Conservation (phyloP, 2,797 vertebrate genomes). For the Myioborus miniatus region DNA sequence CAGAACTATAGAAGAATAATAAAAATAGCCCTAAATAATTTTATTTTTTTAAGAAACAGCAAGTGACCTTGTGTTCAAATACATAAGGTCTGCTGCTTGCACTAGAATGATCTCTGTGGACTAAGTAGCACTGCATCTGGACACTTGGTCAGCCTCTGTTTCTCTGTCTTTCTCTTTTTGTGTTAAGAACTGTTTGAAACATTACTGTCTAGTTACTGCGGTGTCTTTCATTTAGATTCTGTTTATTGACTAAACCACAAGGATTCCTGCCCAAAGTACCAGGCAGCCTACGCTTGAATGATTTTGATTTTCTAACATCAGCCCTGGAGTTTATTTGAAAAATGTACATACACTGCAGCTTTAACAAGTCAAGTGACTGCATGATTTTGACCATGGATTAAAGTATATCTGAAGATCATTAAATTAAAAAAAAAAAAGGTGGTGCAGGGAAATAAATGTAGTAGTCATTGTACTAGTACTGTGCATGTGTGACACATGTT, state of each 20-base stretch:
- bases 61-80: constrained; percentile 33
- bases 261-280: constrained; percentile 79
- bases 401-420: constrained; percentile 80
- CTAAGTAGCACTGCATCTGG: constrained; percentile 49
- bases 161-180: constrained; percentile 4
- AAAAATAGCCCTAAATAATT: background rate
- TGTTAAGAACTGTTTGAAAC: constrained; percentile 73
- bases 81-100: background rate
- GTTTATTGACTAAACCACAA: constrained; percentile 81
- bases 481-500: constrained; percentile 89
- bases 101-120: constrained; percentile 27
- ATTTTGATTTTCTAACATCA: constrained; percentile 81
- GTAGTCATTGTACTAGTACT: constrained; percentile 86
- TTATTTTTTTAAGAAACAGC: constrained; percentile 24
- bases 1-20: background rate
- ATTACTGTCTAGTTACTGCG: constrained; percentile 75
- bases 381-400: constrained; percentile 73
- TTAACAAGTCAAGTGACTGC: constrained; percentile 77
- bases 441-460: constrained; percentile 69
- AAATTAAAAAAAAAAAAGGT: constrained; percentile 48
- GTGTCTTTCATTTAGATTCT: constrained; percentile 79
- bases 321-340: constrained; percentile 79
- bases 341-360: constrained; percentile 75
- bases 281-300: constrained; percentile 74
- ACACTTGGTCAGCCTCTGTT: constrained; percentile 25